These are phyloP conservation scores for Epistrophe grossulariae DNA, from an alignment of 2,888 invertebrate genomes.

Conservation along the genomic window DNA sequence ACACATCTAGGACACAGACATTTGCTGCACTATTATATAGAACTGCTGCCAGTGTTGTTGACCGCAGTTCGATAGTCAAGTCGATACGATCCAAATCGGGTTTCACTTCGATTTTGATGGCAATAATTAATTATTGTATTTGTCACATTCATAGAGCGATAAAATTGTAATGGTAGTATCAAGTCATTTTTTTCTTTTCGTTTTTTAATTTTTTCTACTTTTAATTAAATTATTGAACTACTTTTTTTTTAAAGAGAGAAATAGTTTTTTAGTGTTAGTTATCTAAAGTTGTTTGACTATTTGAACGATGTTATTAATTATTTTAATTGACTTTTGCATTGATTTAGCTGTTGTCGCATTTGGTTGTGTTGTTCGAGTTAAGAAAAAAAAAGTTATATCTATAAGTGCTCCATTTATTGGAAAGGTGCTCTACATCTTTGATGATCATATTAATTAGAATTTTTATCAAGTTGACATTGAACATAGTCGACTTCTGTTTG, in stretches of 20 bases:
- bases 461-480: constrained; percentile 16
- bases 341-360: not conserved
- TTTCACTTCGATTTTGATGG: constrained; percentile 55
- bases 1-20: constrained; percentile 43
- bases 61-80: constrained; percentile 16
- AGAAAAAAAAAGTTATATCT: not conserved
- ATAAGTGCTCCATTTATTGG: not conserved
- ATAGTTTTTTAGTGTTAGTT: constrained; percentile 7
- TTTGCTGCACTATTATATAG: not conserved
- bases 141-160: constrained; percentile 56
- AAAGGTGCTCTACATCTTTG: constrained; percentile 3
- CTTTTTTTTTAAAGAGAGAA: constrained; percentile 10
- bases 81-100: constrained; percentile 25
- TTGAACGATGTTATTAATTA: constrained; percentile 49
- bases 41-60: not conserved
- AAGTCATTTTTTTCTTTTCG: not conserved
- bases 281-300: constrained; percentile 27
- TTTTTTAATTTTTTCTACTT: not conserved
- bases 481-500: not conserved
- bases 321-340: constrained; percentile 25
- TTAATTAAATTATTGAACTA: constrained; percentile 62
- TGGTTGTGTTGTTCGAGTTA: not conserved
- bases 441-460: constrained; percentile 1
- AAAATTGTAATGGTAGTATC: constrained; percentile 24
- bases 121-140: constrained; percentile 66